Conservation (phyloP, 1,140 invertebrate genomes). For the Batillaria attramentaria region DNA sequence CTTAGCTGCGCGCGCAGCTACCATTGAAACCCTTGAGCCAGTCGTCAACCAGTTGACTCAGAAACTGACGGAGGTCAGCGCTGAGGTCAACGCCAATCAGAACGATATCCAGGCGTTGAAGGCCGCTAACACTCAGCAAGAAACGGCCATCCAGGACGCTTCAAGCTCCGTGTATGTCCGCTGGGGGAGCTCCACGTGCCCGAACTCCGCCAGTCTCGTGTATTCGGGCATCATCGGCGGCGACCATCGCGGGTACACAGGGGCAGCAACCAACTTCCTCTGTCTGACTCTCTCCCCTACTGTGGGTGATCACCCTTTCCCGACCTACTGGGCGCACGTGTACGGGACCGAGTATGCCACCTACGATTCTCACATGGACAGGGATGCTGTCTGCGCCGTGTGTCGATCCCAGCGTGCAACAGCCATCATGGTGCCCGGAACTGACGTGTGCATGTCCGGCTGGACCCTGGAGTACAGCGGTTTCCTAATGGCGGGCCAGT, state of each 20-base stretch:
- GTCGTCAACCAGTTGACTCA: too few relatives aligned
- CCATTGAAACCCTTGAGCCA: too few relatives aligned
- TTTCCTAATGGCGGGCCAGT: too few relatives aligned
- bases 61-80: too few relatives aligned
- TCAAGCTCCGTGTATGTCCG: neutral
- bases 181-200: neutral
- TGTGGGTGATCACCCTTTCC: neutral
- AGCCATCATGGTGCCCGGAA: neutral
- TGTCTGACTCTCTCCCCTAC: neutral
- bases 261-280: neutral
- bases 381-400: neutral
- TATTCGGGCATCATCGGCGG: neutral
- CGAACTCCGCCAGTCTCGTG: neutral
- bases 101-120: neutral
- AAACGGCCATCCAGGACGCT: neutral
- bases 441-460: neutral
- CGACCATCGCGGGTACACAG: neutral
- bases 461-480: neutral
- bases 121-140: neutral
- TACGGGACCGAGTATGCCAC: too few relatives aligned
- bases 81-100: too few relatives aligned
- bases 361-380: too few relatives aligned
- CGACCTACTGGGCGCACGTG: neutral
- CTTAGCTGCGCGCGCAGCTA: too few relatives aligned
- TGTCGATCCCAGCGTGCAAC: neutral